A percentile compares a stretch with the other conserved stretches of the same genome.
Evolutionary conservation across 2,888 invertebrate genomes (phyloP).

Genomic region (Halictus ligatus): DNA sequence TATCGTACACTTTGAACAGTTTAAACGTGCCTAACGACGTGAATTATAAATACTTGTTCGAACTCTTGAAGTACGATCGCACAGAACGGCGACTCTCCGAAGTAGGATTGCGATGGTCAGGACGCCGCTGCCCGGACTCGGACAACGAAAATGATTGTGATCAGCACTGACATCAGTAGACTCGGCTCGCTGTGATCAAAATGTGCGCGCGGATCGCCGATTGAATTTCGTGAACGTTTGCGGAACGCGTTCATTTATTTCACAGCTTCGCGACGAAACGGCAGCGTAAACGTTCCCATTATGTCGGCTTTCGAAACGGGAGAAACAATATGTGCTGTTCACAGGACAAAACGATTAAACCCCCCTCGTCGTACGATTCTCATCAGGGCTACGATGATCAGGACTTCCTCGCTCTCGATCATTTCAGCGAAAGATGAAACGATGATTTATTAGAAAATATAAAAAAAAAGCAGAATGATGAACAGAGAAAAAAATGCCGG

Average conservation of each 20-base stretch:
- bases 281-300: background rate
- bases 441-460: background rate
- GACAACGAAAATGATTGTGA: background rate
- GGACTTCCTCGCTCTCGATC: too few relatives aligned
- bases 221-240: background rate
- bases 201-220: background rate
- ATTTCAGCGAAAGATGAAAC: too few relatives aligned
- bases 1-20: background rate
- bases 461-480: too few relatives aligned
- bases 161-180: slow-evolving; percentile 1
- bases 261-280: background rate
- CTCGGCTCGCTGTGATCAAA: background rate
- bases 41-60: background rate
- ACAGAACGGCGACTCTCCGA: slow-evolving; percentile 2
- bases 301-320: background rate
- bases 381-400: too few relatives aligned
- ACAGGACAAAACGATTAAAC: too few relatives aligned
- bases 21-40: background rate
- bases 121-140: slow-evolving; percentile 8
- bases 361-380: too few relatives aligned
- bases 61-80: slow-evolving; percentile 5
- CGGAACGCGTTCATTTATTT: background rate
- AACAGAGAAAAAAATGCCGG: background rate
- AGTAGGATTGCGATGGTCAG: slow-evolving; percentile 51
- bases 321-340: background rate